These are phyloP conservation scores for Podotricha telesiphe DNA, from an alignment of 2,888 invertebrate species.

Conservation along the genomic window DNA sequence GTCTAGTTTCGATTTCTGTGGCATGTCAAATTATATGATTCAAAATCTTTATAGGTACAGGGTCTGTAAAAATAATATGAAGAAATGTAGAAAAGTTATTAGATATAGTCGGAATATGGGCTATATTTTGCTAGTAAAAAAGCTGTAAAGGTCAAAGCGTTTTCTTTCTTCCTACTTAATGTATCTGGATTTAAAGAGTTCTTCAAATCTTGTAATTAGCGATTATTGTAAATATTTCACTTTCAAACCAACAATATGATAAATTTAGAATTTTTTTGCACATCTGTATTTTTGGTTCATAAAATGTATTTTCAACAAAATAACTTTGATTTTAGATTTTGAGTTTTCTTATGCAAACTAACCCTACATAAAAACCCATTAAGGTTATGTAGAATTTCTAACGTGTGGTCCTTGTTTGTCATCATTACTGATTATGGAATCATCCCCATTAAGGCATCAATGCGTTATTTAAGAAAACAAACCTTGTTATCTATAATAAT, in stretches of 20 bases:
- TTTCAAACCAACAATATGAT: not conserved
- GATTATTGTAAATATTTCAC: slow-evolving; percentile 9
- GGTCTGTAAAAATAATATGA: not conserved
- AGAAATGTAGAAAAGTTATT: not conserved
- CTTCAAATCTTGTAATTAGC: not conserved
- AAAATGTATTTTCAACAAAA: not conserved
- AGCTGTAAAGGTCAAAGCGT: not conserved
- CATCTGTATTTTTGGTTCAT: not conserved
- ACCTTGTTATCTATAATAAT: not conserved
- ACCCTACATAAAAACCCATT: slow-evolving; percentile 1
- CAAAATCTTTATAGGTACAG: slow-evolving; percentile 6
- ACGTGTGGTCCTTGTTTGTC: not conserved
- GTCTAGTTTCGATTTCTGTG: slow-evolving; percentile 22
- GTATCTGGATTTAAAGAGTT: not conserved
- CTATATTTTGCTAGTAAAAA: not conserved
- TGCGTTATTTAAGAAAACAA: too few relatives aligned
- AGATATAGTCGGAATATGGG: not conserved
- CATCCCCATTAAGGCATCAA: not conserved
- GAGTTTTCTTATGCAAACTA: slow-evolving; percentile 10
- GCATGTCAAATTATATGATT: slow-evolving; percentile 28
- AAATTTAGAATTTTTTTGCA: not conserved
- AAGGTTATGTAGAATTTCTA: not conserved
- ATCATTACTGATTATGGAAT: not conserved
- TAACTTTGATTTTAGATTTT: not conserved
- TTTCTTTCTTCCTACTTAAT: not conserved